Percentiles rank a stretch among this genome's conserved stretches.
Evolutionary conservation across 2,888 invertebrate genomes (phyloP).

Genomic region (Nasonia oneida): DNA sequence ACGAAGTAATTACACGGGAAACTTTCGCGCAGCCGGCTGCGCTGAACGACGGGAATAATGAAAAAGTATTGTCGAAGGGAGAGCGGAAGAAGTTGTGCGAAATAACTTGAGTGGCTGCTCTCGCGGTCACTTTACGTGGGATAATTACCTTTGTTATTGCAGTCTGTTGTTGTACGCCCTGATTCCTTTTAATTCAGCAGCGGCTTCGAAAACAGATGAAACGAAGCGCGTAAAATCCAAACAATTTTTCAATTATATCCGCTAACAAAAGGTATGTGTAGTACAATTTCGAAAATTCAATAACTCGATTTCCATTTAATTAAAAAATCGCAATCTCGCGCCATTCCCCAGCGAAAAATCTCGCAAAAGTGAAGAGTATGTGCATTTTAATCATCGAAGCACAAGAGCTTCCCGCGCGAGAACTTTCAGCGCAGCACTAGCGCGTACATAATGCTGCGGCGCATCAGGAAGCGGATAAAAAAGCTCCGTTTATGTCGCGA

Average conservation of each 20-base stretch:
- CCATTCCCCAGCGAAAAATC: background rate
- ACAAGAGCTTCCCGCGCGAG: background rate
- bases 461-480: background rate
- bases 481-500: background rate
- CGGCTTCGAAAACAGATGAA: too few relatives aligned
- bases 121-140: too few relatives aligned
- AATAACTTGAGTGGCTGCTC: too few relatives aligned
- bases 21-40: background rate
- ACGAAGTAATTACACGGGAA: background rate
- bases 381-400: conserved; percentile 5
- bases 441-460: background rate
- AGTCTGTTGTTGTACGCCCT: too few relatives aligned
- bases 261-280: too few relatives aligned
- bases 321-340: too few relatives aligned
- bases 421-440: background rate
- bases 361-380: background rate
- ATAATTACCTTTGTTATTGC: too few relatives aligned
- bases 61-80: background rate
- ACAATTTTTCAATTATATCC: too few relatives aligned
- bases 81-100: background rate
- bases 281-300: too few relatives aligned
- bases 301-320: too few relatives aligned
- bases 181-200: too few relatives aligned
- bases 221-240: too few relatives aligned
- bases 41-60: background rate